Conservation (phyloP, 37 sponge, comb jelly and placozoan genomes). For the Aplysina aerophoba region DNA sequence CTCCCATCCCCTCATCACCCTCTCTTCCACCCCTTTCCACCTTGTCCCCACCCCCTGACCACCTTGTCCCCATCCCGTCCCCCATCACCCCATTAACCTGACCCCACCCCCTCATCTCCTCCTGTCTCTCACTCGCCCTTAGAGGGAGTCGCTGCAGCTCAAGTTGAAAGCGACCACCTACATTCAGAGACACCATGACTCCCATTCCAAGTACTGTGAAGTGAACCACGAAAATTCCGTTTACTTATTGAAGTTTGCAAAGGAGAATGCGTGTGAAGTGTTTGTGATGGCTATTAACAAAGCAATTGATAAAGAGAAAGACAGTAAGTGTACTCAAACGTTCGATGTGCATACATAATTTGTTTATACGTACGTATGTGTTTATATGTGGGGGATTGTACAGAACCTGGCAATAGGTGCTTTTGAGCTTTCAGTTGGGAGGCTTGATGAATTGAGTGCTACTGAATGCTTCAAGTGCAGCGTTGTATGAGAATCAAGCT, state of each 20-base stretch:
- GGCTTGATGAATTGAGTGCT: no score
- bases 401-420: neutral
- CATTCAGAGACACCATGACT: neutral
- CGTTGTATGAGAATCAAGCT: no score
- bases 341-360: neutral
- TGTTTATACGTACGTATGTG: neutral
- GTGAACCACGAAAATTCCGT: neutral
- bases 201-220: constrained; percentile 1
- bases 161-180: neutral
- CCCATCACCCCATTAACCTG: no score
- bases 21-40: no score
- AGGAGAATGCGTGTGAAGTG: neutral
- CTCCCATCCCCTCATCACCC: no score
- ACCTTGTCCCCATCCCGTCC: no score
- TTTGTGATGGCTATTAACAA: neutral
- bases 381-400: neutral
- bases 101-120: no score
- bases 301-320: neutral
- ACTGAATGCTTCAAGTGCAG: no score
- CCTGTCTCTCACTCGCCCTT: neutral
- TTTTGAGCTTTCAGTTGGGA: neutral
- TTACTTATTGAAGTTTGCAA: neutral
- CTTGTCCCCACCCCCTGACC: no score
- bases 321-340: neutral
- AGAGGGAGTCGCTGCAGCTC: neutral